Evolutionary conservation across 1,140 invertebrate species (phyloP).

Genomic region (Oreohelix idahoensis): DNA sequence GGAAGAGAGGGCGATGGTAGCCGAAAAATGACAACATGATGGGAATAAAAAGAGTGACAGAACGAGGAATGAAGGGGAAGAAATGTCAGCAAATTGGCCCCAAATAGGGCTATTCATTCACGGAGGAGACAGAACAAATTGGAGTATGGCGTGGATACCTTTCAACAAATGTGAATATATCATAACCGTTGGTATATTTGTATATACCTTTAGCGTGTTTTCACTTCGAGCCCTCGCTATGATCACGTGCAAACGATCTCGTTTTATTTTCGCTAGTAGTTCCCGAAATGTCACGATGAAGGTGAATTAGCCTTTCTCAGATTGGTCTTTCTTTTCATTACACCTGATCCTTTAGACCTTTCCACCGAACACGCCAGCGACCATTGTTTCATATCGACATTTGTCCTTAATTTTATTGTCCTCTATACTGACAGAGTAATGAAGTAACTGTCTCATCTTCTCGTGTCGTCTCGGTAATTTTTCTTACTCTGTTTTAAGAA

Average conservation of each 20-base stretch:
- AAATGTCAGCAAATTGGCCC: neutral
- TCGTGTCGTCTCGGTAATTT: neutral
- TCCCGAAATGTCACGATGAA: neutral
- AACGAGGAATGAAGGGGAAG: neutral
- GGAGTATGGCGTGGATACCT: neutral
- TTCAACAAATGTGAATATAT: neutral
- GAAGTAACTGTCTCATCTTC: neutral
- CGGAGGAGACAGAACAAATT: neutral
- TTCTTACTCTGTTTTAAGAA: no score
- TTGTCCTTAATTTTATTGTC: neutral
- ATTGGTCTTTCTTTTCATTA: constrained; percentile 15
- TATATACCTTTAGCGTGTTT: neutral
- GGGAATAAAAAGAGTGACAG: constrained; percentile 1
- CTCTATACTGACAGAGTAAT: neutral
- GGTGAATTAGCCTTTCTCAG: neutral
- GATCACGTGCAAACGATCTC: constrained; percentile 13
- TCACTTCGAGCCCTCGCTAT: neutral
- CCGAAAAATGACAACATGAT: neutral
- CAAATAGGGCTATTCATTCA: constrained; percentile 13
- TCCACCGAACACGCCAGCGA: neutral
- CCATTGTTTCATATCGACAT: neutral
- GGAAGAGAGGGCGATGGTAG: neutral
- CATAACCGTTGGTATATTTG: neutral
- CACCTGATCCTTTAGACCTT: constrained; percentile 1
- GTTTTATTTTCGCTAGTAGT: neutral